Percentiles rank a stretch among this genome's conserved stretches.
phyloP scores from a whole-genome alignment of 2,113 vertebrate genomes.

The Eulacestoma nigropectus region DNA sequence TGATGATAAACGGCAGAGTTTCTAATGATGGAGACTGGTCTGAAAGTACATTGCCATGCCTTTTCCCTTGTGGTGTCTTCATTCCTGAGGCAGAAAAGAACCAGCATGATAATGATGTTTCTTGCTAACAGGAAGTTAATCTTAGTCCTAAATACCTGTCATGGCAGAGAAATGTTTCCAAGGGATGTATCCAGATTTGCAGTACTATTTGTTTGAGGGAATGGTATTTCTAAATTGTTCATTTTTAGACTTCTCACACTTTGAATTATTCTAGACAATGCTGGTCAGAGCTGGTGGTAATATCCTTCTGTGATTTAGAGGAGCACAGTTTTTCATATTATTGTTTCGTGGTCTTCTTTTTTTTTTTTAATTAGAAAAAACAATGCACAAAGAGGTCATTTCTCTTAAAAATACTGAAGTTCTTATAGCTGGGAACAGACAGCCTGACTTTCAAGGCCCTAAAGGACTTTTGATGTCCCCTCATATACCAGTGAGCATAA shows the following conservation, averaged over 20 bases:
- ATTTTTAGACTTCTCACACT: background rate
- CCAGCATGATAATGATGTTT: background rate
- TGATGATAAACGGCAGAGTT: constrained; percentile 5
- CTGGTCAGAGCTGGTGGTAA: background rate
- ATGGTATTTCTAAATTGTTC: background rate
- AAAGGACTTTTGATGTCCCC: background rate
- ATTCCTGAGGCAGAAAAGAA: background rate
- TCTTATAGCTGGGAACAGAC: background rate
- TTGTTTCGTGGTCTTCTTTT: background rate
- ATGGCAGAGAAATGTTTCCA: background rate
- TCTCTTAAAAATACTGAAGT: background rate
- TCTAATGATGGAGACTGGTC: background rate
- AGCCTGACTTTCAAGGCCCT: background rate
- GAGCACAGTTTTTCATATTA: background rate
- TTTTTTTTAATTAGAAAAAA: background rate
- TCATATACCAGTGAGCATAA: background rate
- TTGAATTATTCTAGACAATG: background rate
- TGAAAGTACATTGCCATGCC: background rate
- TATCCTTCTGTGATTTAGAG: background rate
- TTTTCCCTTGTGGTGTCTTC: background rate
- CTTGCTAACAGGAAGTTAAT: constrained; percentile 6
- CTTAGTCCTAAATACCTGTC: background rate
- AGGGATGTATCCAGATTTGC: background rate
- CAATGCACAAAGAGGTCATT: background rate
- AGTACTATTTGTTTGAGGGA: background rate